phyloP scores from a whole-genome alignment of 1,140 invertebrate species.

The Dysdera silvatica region DNA sequence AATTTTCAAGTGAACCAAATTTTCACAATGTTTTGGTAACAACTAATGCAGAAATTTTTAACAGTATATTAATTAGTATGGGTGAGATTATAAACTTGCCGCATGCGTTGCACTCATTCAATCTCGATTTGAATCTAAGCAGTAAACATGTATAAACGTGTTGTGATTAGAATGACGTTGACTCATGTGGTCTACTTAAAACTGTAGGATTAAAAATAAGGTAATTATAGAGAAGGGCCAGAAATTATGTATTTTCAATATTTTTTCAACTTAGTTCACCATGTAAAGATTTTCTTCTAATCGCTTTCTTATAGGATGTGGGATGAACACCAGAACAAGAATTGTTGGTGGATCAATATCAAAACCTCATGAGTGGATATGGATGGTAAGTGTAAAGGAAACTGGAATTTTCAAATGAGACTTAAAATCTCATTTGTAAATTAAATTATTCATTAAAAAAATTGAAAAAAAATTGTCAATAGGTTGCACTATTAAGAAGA shows the following conservation, averaged over 20 bases:
- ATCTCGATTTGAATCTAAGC: no score
- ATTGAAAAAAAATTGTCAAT: background rate
- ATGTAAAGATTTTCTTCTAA: background rate
- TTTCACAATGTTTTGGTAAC: no score
- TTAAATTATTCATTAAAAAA: background rate
- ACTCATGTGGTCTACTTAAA: no score
- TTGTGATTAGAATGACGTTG: no score
- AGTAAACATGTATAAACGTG: no score
- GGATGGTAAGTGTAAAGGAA: conserved; percentile 34
- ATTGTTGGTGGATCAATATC: conserved; percentile 35
- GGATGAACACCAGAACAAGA: conserved; percentile 7
- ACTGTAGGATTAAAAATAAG: background rate
- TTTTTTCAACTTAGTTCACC: background rate
- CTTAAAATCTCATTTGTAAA: background rate
- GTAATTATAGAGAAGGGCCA: background rate
- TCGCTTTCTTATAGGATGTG: conserved; percentile 10
- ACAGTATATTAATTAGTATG: no score
- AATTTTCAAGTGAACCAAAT: no score
- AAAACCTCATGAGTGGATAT: conserved; percentile 34
- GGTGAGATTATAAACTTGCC: no score
- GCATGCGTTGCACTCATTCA: no score
- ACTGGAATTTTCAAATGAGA: background rate
- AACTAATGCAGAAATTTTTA: no score
- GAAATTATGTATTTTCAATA: background rate
- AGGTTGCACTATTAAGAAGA: conserved; percentile 19